phyloP scores from a whole-genome alignment of 2,888 invertebrate species.

The Drosophila vallismaia region DNA sequence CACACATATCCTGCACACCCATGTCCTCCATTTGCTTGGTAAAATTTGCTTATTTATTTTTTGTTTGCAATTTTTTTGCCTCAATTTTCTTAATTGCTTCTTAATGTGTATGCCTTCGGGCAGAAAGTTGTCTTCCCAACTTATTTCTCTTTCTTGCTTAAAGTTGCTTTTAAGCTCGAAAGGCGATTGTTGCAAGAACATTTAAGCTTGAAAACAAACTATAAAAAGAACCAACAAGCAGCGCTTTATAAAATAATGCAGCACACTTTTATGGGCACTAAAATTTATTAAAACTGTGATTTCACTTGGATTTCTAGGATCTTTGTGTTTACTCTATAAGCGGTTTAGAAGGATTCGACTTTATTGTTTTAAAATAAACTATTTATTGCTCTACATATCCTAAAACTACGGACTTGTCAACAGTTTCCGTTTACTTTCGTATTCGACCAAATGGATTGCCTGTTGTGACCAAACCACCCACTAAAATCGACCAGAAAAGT shows the following conservation, averaged over 20 bases:
- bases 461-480: background rate
- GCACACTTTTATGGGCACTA: background rate
- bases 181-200: conserved; percentile 7
- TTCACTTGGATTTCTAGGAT: too few relatives aligned
- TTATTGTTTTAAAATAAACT: background rate
- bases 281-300: background rate
- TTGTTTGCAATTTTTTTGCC: conserved; percentile 42
- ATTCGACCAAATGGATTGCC: conserved; percentile 1
- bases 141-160: conserved; percentile 7
- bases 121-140: conserved; percentile 15
- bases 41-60: conserved; percentile 29
- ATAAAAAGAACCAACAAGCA: background rate
- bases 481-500: background rate
- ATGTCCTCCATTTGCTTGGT: conserved; percentile 4
- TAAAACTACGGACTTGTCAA: background rate
- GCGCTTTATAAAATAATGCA: background rate
- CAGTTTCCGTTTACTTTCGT: background rate
- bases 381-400: background rate
- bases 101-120: conserved; percentile 47
- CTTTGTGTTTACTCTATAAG: too few relatives aligned
- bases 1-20: background rate
- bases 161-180: conserved; percentile 15
- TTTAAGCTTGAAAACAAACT: background rate
- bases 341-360: too few relatives aligned
- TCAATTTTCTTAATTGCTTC: conserved; percentile 76